A percentile compares a stretch with the other conserved stretches of the same genome.
Conservation (phyloP, 2,113 vertebrate species). For the Pardalotus punctatus region DNA sequence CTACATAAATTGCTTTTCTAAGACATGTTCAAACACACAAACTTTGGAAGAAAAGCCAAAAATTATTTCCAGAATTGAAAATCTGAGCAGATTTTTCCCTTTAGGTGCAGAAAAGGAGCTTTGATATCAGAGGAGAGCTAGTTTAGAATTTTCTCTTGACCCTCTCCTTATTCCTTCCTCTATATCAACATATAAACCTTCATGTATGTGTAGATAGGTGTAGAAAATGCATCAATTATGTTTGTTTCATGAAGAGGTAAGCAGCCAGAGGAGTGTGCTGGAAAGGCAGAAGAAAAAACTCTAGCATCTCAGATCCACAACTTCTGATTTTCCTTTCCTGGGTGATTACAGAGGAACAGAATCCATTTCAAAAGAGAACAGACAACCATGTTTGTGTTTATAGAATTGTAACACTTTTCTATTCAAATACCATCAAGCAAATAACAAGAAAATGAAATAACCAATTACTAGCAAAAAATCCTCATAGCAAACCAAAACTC, state of each 20-base stretch:
- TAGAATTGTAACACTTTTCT: neutral
- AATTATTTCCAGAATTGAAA: neutral
- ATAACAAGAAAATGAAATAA: neutral
- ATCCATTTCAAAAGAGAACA: neutral
- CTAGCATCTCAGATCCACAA: neutral
- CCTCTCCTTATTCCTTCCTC: neutral
- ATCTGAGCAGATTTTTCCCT: neutral
- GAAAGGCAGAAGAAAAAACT: neutral
- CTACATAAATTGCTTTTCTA: neutral
- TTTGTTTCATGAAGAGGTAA: neutral
- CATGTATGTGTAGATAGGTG: neutral
- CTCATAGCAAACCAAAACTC: neutral
- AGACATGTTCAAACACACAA: neutral
- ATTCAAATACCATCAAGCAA: neutral
- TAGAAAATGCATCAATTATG: neutral
- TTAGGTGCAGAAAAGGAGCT: neutral
- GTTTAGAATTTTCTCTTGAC: neutral
- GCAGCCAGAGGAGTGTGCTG: neutral
- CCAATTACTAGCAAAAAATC: neutral
- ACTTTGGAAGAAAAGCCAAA: neutral
- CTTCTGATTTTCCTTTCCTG: neutral
- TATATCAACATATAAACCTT: neutral
- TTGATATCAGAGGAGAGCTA: neutral
- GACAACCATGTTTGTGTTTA: neutral
- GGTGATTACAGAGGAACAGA: neutral